Base-by-base conservation (phyloP, 2,888 invertebrate genomes). In the Sturmia bella region DNA sequence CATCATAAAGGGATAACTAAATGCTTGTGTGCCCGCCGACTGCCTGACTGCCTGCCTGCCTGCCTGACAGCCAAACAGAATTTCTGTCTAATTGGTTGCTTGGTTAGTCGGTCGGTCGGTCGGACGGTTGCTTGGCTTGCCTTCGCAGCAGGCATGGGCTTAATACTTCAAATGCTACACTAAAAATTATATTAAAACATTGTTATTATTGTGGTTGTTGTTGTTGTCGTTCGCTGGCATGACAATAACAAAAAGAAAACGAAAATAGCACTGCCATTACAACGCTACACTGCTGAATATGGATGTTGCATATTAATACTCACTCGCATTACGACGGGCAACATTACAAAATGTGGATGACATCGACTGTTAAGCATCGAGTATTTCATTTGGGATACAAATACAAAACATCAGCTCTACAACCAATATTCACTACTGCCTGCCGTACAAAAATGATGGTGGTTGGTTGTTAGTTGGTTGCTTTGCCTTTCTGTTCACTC, bases 151-250 rank as follows among this genome's bases (percentile, higher is more conserved):
- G 50, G 45, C 27, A 48, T 57, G 68, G 11, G 45, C 76, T 76
- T 68, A 70, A 73, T 81, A 73, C 63, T 70, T 63, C 56, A 56
- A 63, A 50, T 70, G 54, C 61, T 63, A 43, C 17, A 73, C 52
- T 72, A 52, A 78, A 74, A 72, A 78, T 72, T 66, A 78, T 73
- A 79, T 79, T 79, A 79, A 73, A 79, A 59, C 52, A 68, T 52
- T 63, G 12, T 57, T 41, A 17, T 41, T 61, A 12, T 43, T 52
- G 9, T 50, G 50, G 27, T 39, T 63, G 45, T 37, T 45, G 41
- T 37, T 57, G 19, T 32, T 21, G 15, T 11, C 61, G 3, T 32
- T 69, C 9, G 15, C 27, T 50, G 78, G 64, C 64, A 72, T 78
- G 72, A 72, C 78, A 72, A 77, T 52, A 77, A 75, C 50, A 54